Evolutionary conservation across 2,113 vertebrate species (phyloP).

Genomic region (Anhinga rufa): DNA sequence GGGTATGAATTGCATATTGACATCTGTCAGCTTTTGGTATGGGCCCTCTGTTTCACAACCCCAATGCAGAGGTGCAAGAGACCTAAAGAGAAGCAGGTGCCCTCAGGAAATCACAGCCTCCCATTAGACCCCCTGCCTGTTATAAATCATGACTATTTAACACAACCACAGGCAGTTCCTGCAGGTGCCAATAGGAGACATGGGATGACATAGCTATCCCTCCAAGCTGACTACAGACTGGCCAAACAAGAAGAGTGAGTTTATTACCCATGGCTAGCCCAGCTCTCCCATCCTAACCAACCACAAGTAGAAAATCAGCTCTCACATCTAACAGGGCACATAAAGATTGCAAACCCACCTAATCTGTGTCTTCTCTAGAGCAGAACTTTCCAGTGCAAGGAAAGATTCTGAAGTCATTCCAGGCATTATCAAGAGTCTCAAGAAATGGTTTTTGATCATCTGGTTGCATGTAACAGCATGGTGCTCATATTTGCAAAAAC

Average conservation of each 20-base stretch:
- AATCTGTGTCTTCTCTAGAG: background rate
- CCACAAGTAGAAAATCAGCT: background rate
- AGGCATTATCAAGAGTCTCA: background rate
- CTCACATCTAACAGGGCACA: background rate
- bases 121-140: background rate
- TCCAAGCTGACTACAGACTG: background rate
- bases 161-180: background rate
- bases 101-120: background rate
- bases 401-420: background rate
- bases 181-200: background rate
- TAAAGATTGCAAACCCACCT: background rate
- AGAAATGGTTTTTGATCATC: background rate
- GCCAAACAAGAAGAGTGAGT: background rate
- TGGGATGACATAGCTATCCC: background rate
- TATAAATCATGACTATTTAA: background rate
- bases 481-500: background rate
- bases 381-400: background rate
- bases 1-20: background rate
- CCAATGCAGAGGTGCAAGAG: background rate
- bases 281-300: background rate
- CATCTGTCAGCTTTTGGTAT: background rate
- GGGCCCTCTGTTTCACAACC: background rate
- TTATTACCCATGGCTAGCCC: background rate
- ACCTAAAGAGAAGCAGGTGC: background rate
- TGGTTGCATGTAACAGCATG: background rate